phyloP scores from a whole-genome alignment of 2,888 invertebrate species.

The Polietes domitor region DNA sequence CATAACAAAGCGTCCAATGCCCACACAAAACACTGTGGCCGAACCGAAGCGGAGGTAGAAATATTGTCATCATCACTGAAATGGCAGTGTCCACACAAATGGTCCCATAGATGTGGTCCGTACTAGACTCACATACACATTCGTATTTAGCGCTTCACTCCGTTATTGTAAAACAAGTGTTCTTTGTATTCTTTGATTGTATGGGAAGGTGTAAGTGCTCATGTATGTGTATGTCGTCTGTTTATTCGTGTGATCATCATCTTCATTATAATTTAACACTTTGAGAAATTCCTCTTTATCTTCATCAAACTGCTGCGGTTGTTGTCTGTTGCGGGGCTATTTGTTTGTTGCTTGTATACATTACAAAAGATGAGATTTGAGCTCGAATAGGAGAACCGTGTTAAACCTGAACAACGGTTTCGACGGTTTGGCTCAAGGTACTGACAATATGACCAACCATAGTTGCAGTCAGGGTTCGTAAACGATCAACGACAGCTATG shows the following conservation, averaged over 20 bases:
- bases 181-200: background rate
- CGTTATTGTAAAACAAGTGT: constrained; percentile 53
- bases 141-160: constrained; percentile 33
- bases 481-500: too few relatives aligned
- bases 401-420: constrained; percentile 33
- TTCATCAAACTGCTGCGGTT: constrained; percentile 40
- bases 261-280: constrained; percentile 64
- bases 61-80: constrained; percentile 51
- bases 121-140: background rate
- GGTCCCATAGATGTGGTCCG: background rate
- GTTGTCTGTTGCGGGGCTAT: background rate
- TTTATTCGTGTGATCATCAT: constrained; percentile 54
- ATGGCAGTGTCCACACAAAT: constrained; percentile 44
- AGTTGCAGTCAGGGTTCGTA: background rate
- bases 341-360: constrained; percentile 5
- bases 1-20: constrained; percentile 31
- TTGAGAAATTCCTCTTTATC: constrained; percentile 56
- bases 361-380: constrained; percentile 30
- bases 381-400: constrained; percentile 26
- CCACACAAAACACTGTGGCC: constrained; percentile 35
- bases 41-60: constrained; percentile 24
- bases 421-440: constrained; percentile 3
- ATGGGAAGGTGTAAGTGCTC: background rate
- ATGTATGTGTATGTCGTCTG: constrained; percentile 14
- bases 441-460: background rate